A percentile compares a stretch with the other conserved stretches of the same genome.
Conservation (phyloP, 2,888 invertebrate genomes). For the Diachrysia chrysitis region DNA sequence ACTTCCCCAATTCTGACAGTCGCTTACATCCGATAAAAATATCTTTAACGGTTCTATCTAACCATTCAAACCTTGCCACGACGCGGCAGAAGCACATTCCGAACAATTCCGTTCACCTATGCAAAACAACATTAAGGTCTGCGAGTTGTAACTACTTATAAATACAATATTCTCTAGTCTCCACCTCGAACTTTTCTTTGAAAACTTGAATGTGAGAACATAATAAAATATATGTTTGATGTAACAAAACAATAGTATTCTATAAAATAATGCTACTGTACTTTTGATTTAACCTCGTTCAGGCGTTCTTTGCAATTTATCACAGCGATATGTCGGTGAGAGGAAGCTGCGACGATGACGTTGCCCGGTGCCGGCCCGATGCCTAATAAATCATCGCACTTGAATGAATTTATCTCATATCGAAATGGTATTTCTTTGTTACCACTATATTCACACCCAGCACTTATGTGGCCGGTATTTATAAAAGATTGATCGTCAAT, state of each 20-base stretch:
- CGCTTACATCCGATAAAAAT: constrained; percentile 73
- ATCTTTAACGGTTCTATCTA: constrained; percentile 61
- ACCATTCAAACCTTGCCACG: constrained; percentile 47
- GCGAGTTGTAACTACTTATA: constrained; percentile 51
- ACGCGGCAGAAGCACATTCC: constrained; percentile 36
- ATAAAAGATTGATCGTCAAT: not conserved
- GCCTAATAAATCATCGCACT: constrained; percentile 80
- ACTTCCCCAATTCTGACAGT: constrained; percentile 69
- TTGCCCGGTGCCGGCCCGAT: constrained; percentile 62
- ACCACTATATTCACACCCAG: constrained; percentile 46
- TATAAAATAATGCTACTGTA: constrained; percentile 59
- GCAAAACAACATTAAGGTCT: constrained; percentile 66
- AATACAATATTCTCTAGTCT: constrained; percentile 44
- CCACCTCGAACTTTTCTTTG: constrained; percentile 60
- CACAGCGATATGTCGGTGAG: constrained; percentile 77
- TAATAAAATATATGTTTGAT: constrained; percentile 28
- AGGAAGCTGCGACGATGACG: constrained; percentile 77
- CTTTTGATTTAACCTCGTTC: constrained; percentile 74
- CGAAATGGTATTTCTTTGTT: constrained; percentile 71
- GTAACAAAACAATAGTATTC: constrained; percentile 55
- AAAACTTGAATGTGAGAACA: constrained; percentile 56
- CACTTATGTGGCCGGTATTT: constrained; percentile 16
- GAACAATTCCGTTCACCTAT: constrained; percentile 52
- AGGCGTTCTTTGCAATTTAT: constrained; percentile 81
- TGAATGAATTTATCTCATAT: constrained; percentile 78